Conservation (phyloP, 1,140 invertebrate genomes). For the Papilio helenus region DNA sequence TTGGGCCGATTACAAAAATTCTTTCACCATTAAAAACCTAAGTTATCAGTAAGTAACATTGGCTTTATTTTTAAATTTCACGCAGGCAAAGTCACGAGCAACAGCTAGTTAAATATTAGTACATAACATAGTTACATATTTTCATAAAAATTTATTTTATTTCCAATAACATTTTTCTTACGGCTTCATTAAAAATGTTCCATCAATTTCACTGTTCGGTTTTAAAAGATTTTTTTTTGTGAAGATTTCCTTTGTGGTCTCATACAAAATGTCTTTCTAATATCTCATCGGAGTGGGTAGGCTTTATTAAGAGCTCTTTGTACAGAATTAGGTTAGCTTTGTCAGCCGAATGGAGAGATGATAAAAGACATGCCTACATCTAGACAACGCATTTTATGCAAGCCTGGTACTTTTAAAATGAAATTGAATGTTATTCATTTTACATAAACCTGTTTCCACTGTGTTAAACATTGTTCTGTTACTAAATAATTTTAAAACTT, state of each 20-base stretch:
- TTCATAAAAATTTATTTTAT: background rate
- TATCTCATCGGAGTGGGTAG: background rate
- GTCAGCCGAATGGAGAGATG: slow-evolving; percentile 10
- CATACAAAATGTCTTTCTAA: slow-evolving; percentile 24
- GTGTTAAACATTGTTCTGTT: no score
- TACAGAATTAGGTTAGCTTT: slow-evolving; percentile 29
- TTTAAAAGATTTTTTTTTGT: background rate
- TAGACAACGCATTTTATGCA: slow-evolving; percentile 13
- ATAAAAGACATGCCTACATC: slow-evolving; percentile 16
- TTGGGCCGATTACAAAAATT: no score
- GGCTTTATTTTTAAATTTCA: no score
- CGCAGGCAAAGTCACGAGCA: no score
- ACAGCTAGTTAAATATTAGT: no score
- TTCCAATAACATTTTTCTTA: background rate
- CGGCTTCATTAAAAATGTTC: background rate
- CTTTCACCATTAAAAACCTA: no score
- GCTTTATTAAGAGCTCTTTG: slow-evolving; percentile 21
- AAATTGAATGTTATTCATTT: background rate
- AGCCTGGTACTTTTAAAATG: background rate
- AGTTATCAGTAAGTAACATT: no score
- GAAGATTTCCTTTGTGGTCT: background rate
- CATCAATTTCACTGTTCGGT: background rate
- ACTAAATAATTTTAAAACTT: no score
- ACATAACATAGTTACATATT: no score
- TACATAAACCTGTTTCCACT: background rate